These are phyloP conservation scores for Apteryx owenii DNA, from an alignment of 2,113 vertebrate species.

Conservation along the genomic window DNA sequence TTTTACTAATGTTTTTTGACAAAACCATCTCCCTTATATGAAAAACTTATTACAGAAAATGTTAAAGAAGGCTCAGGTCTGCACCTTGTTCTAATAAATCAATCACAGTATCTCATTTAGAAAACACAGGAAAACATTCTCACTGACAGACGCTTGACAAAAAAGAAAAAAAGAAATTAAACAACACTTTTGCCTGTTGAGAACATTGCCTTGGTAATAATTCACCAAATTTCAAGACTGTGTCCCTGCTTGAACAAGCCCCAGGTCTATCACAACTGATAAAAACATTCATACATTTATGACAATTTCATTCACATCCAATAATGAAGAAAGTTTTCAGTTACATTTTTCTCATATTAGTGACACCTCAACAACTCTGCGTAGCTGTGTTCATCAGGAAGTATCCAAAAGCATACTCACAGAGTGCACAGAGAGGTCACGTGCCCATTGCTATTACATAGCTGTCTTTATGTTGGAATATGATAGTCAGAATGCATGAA, in stretches of 20 bases:
- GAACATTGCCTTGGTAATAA: not conserved
- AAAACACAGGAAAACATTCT: constrained; percentile 6
- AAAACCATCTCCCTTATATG: not conserved
- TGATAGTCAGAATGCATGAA: not conserved
- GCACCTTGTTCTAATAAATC: constrained; percentile 40
- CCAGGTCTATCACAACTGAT: constrained; percentile 22
- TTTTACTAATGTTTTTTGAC: constrained; percentile 17
- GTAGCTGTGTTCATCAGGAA: not conserved
- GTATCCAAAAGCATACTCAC: not conserved
- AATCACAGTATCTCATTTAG: not conserved
- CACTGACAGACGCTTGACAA: not conserved
- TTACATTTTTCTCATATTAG: not conserved
- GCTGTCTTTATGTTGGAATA: not conserved
- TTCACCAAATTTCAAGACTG: not conserved
- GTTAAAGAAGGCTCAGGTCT: constrained; percentile 23
- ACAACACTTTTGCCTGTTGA: not conserved
- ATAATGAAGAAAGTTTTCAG: constrained; percentile 32
- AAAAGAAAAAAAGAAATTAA: not conserved
- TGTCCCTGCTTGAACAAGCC: not conserved
- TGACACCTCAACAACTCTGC: constrained; percentile 20
- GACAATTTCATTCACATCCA: constrained; percentile 42
- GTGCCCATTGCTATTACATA: not conserved
- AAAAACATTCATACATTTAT: constrained; percentile 10
- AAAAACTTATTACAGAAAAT: constrained; percentile 48
- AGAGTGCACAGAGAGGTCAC: not conserved